A percentile compares a stretch with the other conserved stretches of the same genome.
phyloP scores from a whole-genome alignment of 2,797 vertebrate species.

The Hypotaenidia philippensis region DNA sequence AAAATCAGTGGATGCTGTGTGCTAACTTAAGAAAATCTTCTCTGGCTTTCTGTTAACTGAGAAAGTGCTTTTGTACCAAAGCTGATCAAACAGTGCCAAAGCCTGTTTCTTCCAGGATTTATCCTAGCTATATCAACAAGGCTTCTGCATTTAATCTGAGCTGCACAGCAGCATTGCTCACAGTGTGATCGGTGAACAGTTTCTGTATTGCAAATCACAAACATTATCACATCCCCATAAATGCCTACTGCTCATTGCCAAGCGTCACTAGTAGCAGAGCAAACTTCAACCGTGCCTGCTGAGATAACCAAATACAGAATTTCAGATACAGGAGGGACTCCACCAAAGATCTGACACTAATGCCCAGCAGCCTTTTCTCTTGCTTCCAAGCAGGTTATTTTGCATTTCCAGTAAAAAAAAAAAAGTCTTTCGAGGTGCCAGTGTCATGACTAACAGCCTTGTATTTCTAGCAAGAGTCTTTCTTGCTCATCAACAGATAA shows the following conservation, averaged over 20 bases:
- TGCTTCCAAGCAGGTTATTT: not conserved
- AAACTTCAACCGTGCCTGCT: not conserved
- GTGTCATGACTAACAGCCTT: not conserved
- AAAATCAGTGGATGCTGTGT: not conserved
- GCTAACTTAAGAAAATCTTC: not conserved
- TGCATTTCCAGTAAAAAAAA: not conserved
- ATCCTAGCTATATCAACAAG: not conserved
- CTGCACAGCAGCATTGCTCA: not conserved
- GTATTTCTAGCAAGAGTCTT: not conserved
- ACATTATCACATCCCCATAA: fast-evolving
- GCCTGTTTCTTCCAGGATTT: not conserved
- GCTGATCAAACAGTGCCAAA: not conserved
- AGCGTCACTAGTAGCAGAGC: not conserved
- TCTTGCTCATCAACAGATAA: not conserved
- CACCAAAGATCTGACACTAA: not conserved
- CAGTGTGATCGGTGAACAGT: not conserved
- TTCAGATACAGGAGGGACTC: not conserved
- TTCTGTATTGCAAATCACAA: constrained; percentile 1
- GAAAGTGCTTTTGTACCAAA: not conserved
- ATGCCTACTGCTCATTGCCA: not conserved
- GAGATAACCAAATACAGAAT: not conserved
- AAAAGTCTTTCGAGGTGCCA: not conserved
- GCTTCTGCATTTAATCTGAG: not conserved
- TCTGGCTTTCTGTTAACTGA: not conserved
- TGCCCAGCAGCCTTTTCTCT: not conserved